phyloP scores from a whole-genome alignment of 2,888 invertebrate genomes.

The Pyrocoelia pectoralis region DNA sequence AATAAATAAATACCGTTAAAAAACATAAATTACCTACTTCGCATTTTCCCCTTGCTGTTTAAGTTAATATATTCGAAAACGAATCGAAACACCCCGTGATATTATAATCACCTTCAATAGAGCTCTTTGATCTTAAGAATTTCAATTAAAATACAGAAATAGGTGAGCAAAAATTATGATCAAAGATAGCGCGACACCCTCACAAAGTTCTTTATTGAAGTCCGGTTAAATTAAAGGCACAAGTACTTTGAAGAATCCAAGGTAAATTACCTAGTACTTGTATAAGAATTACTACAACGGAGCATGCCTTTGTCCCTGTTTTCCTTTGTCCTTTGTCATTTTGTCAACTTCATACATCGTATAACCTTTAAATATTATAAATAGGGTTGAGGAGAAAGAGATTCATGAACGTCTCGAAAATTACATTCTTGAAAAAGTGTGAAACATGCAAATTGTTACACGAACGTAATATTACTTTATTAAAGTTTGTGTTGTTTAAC shows the following conservation, averaged over 20 bases:
- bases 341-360: constrained; percentile 3
- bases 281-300: constrained; percentile 37
- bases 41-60: no score
- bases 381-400: background rate
- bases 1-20: no score
- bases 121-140: constrained; percentile 41
- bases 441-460: background rate
- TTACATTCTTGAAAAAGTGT: background rate
- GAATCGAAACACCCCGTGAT: background rate
- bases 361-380: constrained; percentile 24
- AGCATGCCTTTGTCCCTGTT: constrained; percentile 40
- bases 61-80: no score
- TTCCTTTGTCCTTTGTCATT: constrained; percentile 41
- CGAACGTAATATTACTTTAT: background rate
- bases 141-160: constrained; percentile 44
- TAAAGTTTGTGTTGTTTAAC: constrained; percentile 3
- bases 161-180: constrained; percentile 39
- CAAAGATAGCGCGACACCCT: constrained; percentile 42
- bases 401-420: background rate
- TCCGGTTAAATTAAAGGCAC: constrained; percentile 43
- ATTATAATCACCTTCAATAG: constrained; percentile 16
- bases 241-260: constrained; percentile 40
- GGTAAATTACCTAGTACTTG: constrained; percentile 40
- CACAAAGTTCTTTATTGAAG: constrained; percentile 41
- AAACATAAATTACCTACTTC: no score